Evolutionary conservation across 1,140 invertebrate species (phyloP).

Genomic region (Leptoteleia sp.): DNA sequence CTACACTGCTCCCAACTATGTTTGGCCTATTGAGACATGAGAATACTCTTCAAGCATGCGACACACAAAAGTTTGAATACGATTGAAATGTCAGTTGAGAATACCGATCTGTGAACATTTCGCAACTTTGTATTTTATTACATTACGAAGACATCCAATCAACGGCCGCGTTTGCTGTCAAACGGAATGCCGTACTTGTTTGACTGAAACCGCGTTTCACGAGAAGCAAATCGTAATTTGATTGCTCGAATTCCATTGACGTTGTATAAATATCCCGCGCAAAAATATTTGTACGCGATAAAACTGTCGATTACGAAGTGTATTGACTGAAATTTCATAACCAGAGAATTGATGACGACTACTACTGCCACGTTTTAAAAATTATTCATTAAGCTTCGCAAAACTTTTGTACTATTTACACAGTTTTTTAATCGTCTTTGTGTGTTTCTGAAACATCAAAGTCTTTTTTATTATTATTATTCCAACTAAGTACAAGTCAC

Average conservation of each 20-base stretch:
- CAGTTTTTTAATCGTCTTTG: not conserved
- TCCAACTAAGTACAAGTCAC: not conserved
- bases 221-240: not conserved
- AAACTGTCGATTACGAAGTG: not conserved
- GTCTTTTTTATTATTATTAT: constrained; percentile 1
- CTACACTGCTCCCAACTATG: constrained; percentile 20
- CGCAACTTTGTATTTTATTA: constrained; percentile 30
- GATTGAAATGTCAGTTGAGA: constrained; percentile 7
- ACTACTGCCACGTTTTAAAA: constrained; percentile 23
- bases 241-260: not conserved
- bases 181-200: constrained; percentile 4
- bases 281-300: constrained; percentile 10
- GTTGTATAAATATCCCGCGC: constrained; percentile 2
- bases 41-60: constrained; percentile 36
- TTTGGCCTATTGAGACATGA: constrained; percentile 51
- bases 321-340: not conserved
- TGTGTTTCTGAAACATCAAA: constrained; percentile 6
- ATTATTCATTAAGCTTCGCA: not conserved
- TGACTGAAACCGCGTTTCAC: constrained; percentile 1
- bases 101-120: constrained; percentile 6
- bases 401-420: constrained; percentile 17
- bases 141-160: constrained; percentile 20
- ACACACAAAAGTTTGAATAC: constrained; percentile 49
- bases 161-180: not conserved
- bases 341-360: constrained; percentile 10